Conservation (phyloP, 2,888 invertebrate species). For the Acrocera orbiculus region DNA sequence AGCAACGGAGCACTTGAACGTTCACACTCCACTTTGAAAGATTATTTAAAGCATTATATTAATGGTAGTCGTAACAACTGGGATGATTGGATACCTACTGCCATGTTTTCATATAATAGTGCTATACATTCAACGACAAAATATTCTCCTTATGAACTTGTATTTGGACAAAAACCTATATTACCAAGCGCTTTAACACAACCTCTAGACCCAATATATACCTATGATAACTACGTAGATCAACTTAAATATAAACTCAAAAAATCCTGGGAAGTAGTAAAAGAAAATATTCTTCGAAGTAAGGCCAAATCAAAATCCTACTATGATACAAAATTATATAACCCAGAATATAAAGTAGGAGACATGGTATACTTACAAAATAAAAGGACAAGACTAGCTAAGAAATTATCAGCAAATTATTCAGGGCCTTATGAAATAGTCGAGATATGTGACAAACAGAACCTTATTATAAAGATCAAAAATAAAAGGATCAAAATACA, state of each 20-base stretch:
- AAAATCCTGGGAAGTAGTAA: conserved; percentile 6
- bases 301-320: conserved; percentile 5
- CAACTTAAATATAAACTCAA: conserved; percentile 7
- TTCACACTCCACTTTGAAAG: conserved; percentile 18
- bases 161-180: conserved; percentile 7
- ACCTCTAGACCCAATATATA: conserved; percentile 7
- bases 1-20: conserved; percentile 16
- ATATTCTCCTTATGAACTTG: conserved; percentile 6
- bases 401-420: conserved; percentile 7
- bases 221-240: conserved; percentile 7
- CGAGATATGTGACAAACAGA: conserved; percentile 1
- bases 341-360: conserved; percentile 4
- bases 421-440: conserved; percentile 7
- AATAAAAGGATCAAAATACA: neutral
- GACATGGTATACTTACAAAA: conserved; percentile 8
- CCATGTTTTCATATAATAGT: no score
- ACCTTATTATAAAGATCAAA: conserved; percentile 6
- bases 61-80: conserved; percentile 3
- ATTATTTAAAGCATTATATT: conserved; percentile 19
- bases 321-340: conserved; percentile 4
- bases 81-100: conserved; percentile 1
- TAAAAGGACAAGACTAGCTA: conserved; percentile 2
- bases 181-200: conserved; percentile 5
- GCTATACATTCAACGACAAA: conserved; percentile 5
- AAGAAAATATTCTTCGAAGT: conserved; percentile 6